phyloP scores from a whole-genome alignment of 2,113 vertebrate species.

The Aramus guarauna region DNA sequence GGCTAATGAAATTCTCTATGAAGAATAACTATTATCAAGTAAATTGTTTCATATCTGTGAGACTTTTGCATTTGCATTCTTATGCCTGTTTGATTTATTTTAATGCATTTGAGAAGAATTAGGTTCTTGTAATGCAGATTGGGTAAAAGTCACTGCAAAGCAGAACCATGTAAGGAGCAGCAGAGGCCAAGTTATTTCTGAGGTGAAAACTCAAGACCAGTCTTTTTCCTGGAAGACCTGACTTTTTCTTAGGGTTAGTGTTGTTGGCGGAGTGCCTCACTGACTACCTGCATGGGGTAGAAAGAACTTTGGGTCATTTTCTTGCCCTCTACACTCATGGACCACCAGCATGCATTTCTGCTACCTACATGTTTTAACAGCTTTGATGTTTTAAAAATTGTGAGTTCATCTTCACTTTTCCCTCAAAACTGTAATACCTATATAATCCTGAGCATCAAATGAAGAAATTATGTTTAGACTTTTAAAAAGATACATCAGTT shows the following conservation, averaged over 20 bases:
- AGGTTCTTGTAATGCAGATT: background rate
- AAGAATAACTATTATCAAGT: background rate
- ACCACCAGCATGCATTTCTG: background rate
- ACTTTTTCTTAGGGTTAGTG: background rate
- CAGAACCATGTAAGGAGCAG: background rate
- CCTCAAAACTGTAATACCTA: background rate
- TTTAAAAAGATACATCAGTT: background rate
- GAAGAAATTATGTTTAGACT: background rate
- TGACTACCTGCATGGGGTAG: background rate
- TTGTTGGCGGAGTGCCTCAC: background rate
- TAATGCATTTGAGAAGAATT: background rate
- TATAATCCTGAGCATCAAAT: background rate
- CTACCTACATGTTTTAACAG: background rate
- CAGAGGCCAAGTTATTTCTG: background rate
- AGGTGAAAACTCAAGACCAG: background rate
- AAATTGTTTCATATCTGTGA: background rate
- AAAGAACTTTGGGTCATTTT: background rate
- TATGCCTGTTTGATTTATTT: background rate
- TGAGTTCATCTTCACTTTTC: background rate
- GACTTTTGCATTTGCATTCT: background rate
- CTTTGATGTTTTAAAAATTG: background rate
- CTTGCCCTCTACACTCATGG: background rate
- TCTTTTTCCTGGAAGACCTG: background rate
- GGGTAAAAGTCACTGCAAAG: background rate
- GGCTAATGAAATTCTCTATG: background rate